These are phyloP conservation scores for Phalacrocorax pelagicus DNA, from an alignment of 2,113 vertebrate species.

Conservation along the genomic window DNA sequence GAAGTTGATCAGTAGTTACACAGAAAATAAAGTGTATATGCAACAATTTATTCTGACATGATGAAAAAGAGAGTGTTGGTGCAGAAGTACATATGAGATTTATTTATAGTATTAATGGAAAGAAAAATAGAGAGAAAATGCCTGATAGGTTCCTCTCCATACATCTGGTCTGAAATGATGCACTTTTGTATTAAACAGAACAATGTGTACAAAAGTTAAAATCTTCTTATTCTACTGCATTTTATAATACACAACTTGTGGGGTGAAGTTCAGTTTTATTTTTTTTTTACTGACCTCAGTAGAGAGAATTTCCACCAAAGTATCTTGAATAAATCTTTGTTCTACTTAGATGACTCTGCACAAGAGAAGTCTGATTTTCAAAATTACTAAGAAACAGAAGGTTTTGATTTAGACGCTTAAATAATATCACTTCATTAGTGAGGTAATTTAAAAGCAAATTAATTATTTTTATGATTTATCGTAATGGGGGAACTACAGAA, in stretches of 20 bases:
- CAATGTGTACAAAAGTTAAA: not conserved
- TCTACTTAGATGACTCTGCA: not conserved
- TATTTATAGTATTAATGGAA: not conserved
- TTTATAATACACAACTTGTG: not conserved
- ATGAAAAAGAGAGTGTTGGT: not conserved
- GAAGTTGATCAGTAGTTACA: not conserved
- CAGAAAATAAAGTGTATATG: not conserved
- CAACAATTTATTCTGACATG: not conserved
- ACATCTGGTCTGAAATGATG: not conserved
- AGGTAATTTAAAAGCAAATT: not conserved
- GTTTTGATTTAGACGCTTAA: not conserved
- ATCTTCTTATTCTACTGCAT: not conserved
- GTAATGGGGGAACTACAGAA: not conserved
- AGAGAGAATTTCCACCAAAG: not conserved
- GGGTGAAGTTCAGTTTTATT: not conserved
- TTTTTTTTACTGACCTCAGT: not conserved
- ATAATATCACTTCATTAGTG: not conserved
- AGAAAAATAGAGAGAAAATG: not conserved
- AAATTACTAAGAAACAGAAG: not conserved
- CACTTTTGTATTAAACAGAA: not conserved
- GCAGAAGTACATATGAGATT: not conserved
- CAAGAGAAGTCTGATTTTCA: not conserved
- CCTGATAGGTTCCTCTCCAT: not conserved
- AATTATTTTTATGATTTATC: not conserved
- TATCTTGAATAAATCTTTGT: not conserved